Conservation (phyloP, 2,113 vertebrate genomes). For the Myotis yumanensis region DNA sequence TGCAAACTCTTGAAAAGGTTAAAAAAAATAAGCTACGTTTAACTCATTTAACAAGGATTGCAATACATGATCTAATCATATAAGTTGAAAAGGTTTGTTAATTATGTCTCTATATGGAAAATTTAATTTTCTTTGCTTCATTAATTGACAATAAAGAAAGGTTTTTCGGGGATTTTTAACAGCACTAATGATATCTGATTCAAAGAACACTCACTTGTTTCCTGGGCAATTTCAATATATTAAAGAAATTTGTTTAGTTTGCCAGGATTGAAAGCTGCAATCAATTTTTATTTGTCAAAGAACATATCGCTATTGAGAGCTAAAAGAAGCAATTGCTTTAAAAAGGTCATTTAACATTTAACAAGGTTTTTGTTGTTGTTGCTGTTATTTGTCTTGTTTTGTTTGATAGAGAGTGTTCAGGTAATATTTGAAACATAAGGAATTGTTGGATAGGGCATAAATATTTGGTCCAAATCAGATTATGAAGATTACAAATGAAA, state of each 20-base stretch:
- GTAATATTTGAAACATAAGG: background rate
- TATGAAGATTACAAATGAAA: background rate
- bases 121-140: constrained; percentile 58
- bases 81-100: constrained; percentile 45
- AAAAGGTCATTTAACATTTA: constrained; percentile 61
- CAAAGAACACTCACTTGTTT: constrained; percentile 64
- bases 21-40: background rate
- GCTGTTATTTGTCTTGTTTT: background rate
- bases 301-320: constrained; percentile 49
- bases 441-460: background rate
- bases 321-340: constrained; percentile 43
- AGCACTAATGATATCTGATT: constrained; percentile 75
- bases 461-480: background rate
- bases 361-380: background rate
- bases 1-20: background rate
- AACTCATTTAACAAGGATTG: constrained; percentile 38
- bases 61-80: background rate
- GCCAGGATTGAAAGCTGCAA: constrained; percentile 67
- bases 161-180: constrained; percentile 72
- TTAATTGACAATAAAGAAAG: constrained; percentile 71
- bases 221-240: constrained; percentile 68
- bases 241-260: constrained; percentile 70
- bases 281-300: constrained; percentile 74
- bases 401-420: background rate
- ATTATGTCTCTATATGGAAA: constrained; percentile 46